These are phyloP conservation scores for Tarsius wallacei DNA, from an alignment of 2,797 vertebrate species.

Conservation along the genomic window DNA sequence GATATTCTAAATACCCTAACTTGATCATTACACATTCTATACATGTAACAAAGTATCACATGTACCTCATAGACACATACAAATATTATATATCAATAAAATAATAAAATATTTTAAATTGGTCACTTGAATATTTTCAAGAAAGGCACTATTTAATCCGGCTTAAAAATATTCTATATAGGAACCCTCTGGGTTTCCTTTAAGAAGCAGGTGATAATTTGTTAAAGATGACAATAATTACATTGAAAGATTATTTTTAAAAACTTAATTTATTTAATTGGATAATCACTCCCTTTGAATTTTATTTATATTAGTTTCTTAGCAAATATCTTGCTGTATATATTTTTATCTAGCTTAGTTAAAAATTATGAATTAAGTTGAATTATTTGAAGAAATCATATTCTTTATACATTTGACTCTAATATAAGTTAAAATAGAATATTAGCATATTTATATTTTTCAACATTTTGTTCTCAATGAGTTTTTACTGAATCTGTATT, in stretches of 20 bases:
- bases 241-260: slow-evolving; percentile 40
- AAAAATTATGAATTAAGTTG: slow-evolving; percentile 28
- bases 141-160: neutral
- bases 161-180: neutral
- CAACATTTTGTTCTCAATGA: neutral
- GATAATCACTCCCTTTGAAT: neutral
- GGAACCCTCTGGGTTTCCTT: neutral
- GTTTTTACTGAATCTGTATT: neutral
- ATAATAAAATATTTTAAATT: neutral
- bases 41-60: neutral
- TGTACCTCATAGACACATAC: neutral
- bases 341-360: neutral
- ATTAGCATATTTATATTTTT: slow-evolving; percentile 31
- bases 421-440: neutral
- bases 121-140: slow-evolving; percentile 23
- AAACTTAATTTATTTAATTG: neutral
- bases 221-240: neutral
- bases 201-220: slow-evolving; percentile 4
- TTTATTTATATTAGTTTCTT: slow-evolving; percentile 33
- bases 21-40: neutral
- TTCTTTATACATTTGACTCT: neutral
- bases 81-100: neutral
- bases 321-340: neutral
- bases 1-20: neutral
- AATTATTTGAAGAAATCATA: neutral